Conservation (phyloP, 37 sponge, comb jelly and placozoan genomes). For the Halisarca cf. caerulea region DNA sequence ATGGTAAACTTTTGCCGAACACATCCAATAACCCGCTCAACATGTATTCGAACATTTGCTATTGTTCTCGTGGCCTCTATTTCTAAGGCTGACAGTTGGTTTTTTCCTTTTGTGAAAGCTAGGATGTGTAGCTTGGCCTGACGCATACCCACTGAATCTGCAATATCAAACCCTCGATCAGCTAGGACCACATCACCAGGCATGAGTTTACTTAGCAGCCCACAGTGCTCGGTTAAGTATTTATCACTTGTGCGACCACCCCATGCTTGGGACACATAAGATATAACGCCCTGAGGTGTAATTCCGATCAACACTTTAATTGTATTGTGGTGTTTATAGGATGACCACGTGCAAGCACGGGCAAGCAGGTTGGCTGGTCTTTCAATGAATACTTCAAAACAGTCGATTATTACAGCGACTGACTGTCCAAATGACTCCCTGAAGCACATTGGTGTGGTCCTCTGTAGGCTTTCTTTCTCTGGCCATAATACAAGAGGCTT, state of each 20-base stretch:
- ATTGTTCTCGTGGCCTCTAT: constrained; percentile 66
- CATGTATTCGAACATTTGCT: constrained; percentile 84
- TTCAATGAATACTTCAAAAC: constrained; percentile 74
- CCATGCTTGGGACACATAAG: constrained; percentile 63
- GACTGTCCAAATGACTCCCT: constrained; percentile 37
- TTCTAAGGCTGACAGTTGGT: constrained; percentile 49
- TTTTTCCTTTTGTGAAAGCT: constrained; percentile 70
- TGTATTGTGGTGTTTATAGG: constrained; percentile 73
- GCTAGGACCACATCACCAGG: constrained; percentile 79
- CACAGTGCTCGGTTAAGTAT: constrained; percentile 66
- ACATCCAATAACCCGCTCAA: constrained; percentile 69
- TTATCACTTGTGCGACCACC: constrained; percentile 78
- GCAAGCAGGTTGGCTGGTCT: constrained; percentile 54
- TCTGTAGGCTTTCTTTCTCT: constrained; percentile 39
- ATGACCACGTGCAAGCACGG: constrained; percentile 49
- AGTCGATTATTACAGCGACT: constrained; percentile 64
- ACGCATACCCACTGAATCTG: constrained; percentile 62
- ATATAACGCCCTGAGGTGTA: constrained; percentile 69
- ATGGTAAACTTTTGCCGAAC: constrained; percentile 62
- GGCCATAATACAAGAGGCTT: constrained; percentile 66
- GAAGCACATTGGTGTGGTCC: constrained; percentile 69
- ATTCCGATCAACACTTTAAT: constrained; percentile 63
- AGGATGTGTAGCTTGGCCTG: constrained; percentile 60
- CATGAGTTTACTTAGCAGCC: constrained; percentile 49
- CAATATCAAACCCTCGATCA: constrained; percentile 78